Evolutionary conservation across 2,888 invertebrate species (phyloP).

Genomic region (Malacosoma neustria): DNA sequence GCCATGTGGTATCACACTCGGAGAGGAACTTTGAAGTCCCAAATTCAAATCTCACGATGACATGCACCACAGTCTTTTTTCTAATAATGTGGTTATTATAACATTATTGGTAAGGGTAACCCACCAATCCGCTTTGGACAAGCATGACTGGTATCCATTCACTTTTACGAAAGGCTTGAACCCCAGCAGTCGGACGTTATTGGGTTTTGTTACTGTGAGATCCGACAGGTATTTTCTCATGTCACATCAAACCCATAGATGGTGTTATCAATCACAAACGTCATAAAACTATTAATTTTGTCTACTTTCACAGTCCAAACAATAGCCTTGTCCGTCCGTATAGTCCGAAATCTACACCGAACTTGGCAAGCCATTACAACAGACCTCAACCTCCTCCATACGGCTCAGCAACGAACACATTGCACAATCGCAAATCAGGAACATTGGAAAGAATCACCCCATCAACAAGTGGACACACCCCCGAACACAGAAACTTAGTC

Average conservation of each 20-base stretch:
- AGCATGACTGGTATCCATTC: too few species aligned
- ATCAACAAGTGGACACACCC: conserved; percentile 37
- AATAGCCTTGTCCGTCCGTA: conserved; percentile 69
- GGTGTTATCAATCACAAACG: neutral
- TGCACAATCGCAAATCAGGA: conserved; percentile 48
- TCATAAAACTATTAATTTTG: neutral
- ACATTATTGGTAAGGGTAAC: too few species aligned
- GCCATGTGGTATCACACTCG: too few species aligned
- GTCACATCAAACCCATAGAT: neutral
- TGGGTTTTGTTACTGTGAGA: too few species aligned
- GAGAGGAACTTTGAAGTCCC: too few species aligned
- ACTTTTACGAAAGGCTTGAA: too few species aligned
- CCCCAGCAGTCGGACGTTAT: too few species aligned
- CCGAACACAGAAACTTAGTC: conserved; percentile 47
- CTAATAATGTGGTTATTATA: too few species aligned
- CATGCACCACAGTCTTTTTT: too few species aligned
- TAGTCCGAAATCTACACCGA: conserved; percentile 61
- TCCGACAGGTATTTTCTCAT: too few species aligned
- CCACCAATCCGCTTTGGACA: too few species aligned
- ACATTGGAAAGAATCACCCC: conserved; percentile 30
- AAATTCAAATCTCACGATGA: too few species aligned
- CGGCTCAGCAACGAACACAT: conserved; percentile 46
- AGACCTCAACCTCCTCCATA: conserved; percentile 68
- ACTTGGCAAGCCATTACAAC: conserved; percentile 57
- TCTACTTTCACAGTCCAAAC: conserved; percentile 60